phyloP scores from a whole-genome alignment of 1,140 invertebrate species.

The Leptinotarsa defecta region DNA sequence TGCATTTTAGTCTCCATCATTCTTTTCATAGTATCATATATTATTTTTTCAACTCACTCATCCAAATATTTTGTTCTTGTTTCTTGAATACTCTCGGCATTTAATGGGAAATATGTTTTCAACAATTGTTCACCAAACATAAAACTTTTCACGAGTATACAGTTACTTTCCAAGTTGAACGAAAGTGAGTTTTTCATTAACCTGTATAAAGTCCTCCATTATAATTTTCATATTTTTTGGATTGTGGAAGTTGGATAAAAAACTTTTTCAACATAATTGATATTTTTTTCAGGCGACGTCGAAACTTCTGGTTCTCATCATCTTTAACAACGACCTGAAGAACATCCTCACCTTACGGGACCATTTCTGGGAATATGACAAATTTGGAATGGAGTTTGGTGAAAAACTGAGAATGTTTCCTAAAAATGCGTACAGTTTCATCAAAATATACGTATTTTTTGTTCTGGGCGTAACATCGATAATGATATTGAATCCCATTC shows the following conservation, averaged over 20 bases:
- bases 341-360: not conserved
- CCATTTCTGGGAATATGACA: not conserved
- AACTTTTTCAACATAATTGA: not conserved
- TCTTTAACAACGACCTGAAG: not conserved
- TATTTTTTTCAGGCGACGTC: not conserved
- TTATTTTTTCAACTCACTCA: not conserved
- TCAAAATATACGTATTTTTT: not conserved
- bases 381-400: not conserved
- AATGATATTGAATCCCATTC: not conserved
- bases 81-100: no score
- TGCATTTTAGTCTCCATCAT: no score
- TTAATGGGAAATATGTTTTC: no score
- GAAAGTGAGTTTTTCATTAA: no score
- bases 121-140: not conserved
- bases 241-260: no score
- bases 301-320: not conserved
- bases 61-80: not conserved
- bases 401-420: not conserved
- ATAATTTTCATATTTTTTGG: no score
- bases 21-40: no score
- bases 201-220: no score
- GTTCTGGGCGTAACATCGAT: not conserved
- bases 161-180: not conserved
- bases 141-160: not conserved
- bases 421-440: not conserved